Conservation (phyloP, 1,140 invertebrate genomes). For the Phocides pigmalion region DNA sequence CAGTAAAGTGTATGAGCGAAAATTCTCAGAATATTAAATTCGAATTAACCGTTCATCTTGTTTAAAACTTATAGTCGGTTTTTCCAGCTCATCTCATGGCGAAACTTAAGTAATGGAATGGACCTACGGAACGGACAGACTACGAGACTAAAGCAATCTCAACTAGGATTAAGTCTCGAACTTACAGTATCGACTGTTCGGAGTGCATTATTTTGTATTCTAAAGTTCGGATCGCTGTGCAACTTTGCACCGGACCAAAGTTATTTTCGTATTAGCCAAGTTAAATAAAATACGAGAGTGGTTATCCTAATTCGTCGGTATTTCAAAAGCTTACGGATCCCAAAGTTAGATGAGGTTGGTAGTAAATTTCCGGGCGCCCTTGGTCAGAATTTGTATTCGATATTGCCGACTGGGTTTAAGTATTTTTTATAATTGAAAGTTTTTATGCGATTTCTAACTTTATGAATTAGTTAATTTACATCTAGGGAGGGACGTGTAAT, state of each 20-base stretch:
- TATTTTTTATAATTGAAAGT: slow-evolving; percentile 36
- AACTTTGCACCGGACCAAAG: slow-evolving; percentile 47
- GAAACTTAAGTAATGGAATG: slow-evolving; percentile 68
- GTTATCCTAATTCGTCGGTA: slow-evolving; percentile 41
- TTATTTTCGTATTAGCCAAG: slow-evolving; percentile 54
- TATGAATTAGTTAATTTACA: neutral
- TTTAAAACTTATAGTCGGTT: slow-evolving; percentile 60
- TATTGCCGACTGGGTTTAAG: slow-evolving; percentile 22
- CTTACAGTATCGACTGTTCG: slow-evolving; percentile 64
- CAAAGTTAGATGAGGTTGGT: slow-evolving; percentile 46
- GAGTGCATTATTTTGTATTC: slow-evolving; percentile 69
- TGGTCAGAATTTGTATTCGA: slow-evolving; percentile 36
- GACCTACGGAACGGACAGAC: slow-evolving; percentile 52
- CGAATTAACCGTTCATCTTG: slow-evolving; percentile 56
- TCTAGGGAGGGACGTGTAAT: neutral
- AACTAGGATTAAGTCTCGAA: slow-evolving; percentile 73
- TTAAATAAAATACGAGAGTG: slow-evolving; percentile 43
- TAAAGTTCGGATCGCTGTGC: slow-evolving; percentile 43
- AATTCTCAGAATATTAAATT: slow-evolving; percentile 45
- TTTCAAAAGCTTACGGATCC: slow-evolving; percentile 37
- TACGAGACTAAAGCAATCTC: slow-evolving; percentile 61
- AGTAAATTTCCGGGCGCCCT: slow-evolving; percentile 26
- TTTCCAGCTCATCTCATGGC: slow-evolving; percentile 50
- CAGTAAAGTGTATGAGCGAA: slow-evolving; percentile 2
- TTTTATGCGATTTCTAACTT: slow-evolving; percentile 10